These are phyloP conservation scores for Zaprionus bogoriensis DNA, from an alignment of 2,888 invertebrate species.

Conservation along the genomic window DNA sequence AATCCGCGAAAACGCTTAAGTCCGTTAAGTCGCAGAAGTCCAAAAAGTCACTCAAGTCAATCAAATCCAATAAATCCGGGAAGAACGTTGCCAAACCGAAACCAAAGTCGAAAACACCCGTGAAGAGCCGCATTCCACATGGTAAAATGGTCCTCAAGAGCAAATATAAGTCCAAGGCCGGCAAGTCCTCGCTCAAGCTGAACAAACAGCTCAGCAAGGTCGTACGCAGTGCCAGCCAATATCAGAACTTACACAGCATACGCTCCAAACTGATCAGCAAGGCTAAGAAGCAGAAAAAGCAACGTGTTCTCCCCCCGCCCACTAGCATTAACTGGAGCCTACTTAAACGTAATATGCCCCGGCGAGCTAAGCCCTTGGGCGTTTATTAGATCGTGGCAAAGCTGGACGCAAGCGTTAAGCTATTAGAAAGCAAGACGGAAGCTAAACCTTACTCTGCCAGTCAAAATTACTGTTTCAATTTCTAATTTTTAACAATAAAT, in stretches of 20 bases:
- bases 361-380: constrained; percentile 12
- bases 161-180: constrained; percentile 38
- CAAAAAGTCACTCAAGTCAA: constrained; percentile 40
- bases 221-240: constrained; percentile 62
- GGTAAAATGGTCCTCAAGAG: constrained; percentile 55
- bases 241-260: constrained; percentile 32
- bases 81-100: constrained; percentile 26
- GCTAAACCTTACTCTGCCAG: background rate
- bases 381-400: constrained; percentile 18
- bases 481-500: no score
- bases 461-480: no score
- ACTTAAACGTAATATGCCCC: constrained; percentile 59
- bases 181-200: background rate
- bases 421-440: background rate
- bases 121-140: constrained; percentile 15
- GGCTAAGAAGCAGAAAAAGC: constrained; percentile 30
- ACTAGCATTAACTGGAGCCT: constrained; percentile 64
- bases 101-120: background rate
- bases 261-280: constrained; percentile 47
- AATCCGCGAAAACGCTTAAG: constrained; percentile 41
- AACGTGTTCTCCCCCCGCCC: constrained; percentile 5
- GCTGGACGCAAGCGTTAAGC: background rate
- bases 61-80: constrained; percentile 26
- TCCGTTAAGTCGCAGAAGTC: constrained; percentile 41
- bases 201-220: constrained; percentile 28